Percentiles rank a stretch among this genome's conserved stretches.
phyloP scores from a whole-genome alignment of 2,888 invertebrate genomes.

The Erebia ligea region DNA sequence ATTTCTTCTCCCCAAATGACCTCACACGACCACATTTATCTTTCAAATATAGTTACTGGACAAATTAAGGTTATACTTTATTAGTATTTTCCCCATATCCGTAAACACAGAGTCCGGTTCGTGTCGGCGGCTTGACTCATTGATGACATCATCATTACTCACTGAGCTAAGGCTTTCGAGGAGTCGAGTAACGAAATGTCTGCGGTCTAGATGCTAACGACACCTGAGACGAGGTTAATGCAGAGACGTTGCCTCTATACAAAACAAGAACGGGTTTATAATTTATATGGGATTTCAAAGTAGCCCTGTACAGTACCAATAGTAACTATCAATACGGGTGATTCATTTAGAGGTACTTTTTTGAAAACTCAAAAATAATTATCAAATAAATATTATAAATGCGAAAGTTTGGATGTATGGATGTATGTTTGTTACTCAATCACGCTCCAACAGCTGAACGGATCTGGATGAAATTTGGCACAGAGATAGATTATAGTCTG shows the following conservation, averaged over 20 bases:
- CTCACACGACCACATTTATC: neutral
- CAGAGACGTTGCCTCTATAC: neutral
- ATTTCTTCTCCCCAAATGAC: neutral
- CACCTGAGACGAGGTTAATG: constrained; percentile 15
- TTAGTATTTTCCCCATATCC: constrained; percentile 29
- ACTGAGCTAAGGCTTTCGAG: constrained; percentile 38
- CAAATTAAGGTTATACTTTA: constrained; percentile 16
- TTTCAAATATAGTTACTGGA: neutral
- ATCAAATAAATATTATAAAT: too few relatives aligned
- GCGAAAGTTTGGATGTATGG: too few relatives aligned
- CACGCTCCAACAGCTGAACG: too few relatives aligned
- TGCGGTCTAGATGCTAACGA: constrained; percentile 16
- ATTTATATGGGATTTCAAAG: too few relatives aligned
- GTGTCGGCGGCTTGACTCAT: constrained; percentile 41
- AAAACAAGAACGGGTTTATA: neutral
- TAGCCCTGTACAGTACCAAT: too few relatives aligned
- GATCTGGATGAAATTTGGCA: too few relatives aligned
- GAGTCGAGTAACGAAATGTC: constrained; percentile 21
- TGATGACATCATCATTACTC: constrained; percentile 38
- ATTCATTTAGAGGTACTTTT: too few relatives aligned
- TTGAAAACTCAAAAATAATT: too few relatives aligned
- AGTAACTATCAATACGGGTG: too few relatives aligned
- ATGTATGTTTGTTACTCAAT: too few relatives aligned
- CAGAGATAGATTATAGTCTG: too few relatives aligned
- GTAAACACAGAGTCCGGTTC: constrained; percentile 35